Base-by-base conservation (phyloP, 2,888 invertebrate genomes). In the Xylota segnis region DNA sequence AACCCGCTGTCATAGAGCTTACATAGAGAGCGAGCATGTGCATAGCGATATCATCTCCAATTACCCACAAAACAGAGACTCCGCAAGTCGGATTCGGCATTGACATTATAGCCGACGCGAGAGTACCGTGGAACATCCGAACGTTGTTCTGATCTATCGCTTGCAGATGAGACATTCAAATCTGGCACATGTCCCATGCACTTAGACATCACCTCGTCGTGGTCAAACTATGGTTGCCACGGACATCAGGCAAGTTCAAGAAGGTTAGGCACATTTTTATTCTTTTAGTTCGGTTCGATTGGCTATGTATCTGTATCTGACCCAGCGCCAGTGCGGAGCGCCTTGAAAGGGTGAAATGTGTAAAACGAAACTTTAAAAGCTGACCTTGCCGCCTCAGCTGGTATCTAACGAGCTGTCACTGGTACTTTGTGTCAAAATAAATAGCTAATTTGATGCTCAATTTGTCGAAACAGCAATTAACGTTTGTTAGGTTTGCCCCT, bases 381-480 rank as follows among this genome's bases (percentile, higher is more conserved):
- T 40, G 40, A 56, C 56, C 79, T 75, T 81, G 65, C 9, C 65
- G 58, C 18, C 32, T 52, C 74, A 58, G 63, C 18, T 40, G 40
- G 50, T 50, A 27, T 70, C 29, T 52, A 84, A 79, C 63, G 52
- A 54, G 40, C 54, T 66, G 59, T 84, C 56, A 61, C 66, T 16
- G 14, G 70, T 56, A 76, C 47, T 54, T 56, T 43, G 37, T 43
- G 10, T 50, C 34, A 65, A 50, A 63, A 74, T 40, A 63, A 78
- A 59, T 79, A 50, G 16, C 12, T 59, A 74, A 43, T 84, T 84
- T 59, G 84, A 81, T 71, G 71, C 71, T 54, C 59, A 84, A 84
- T 84, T 81, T 81, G 84, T 71, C 84, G 52, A 71, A 65, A 18
- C 84, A 65, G 63, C 84, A 84, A 84, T 84, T 84, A 84, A 65